A percentile compares a stretch with the other conserved stretches of the same genome.
Evolutionary conservation across 2,888 invertebrate genomes (phyloP).

Genomic region (Nasonovia ribisnigri): DNA sequence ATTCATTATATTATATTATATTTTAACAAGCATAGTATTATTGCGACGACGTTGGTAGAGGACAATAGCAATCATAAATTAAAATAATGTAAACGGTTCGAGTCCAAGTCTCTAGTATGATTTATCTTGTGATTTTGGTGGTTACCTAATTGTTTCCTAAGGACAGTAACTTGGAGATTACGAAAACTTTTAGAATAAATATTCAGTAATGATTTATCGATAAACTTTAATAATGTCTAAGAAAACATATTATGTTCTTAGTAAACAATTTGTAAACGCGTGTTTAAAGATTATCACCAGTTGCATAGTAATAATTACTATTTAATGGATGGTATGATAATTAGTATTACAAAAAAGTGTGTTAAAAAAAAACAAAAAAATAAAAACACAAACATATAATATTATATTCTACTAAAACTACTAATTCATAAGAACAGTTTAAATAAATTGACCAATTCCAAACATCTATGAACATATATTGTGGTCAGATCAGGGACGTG

Average conservation of each 20-base stretch:
- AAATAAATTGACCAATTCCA: no score
- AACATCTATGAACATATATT: no score
- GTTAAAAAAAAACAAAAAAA: background rate
- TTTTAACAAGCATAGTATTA: background rate
- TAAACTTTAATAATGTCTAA: conserved; percentile 23
- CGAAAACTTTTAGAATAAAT: conserved; percentile 41
- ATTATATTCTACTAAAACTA: no score
- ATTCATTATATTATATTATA: background rate
- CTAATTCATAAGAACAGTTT: no score
- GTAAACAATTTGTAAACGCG: background rate
- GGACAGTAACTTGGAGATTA: background rate
- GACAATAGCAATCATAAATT: conserved; percentile 53
- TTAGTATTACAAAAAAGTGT: background rate
- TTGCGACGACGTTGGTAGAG: background rate
- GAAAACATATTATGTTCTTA: background rate
- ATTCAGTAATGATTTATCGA: conserved; percentile 37
- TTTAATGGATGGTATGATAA: background rate
- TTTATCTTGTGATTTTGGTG: conserved; percentile 1
- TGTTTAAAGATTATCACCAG: background rate
- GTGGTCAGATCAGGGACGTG: no score
- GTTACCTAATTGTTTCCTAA: conserved; percentile 51
- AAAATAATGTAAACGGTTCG: conserved; percentile 36
- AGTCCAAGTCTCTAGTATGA: background rate
- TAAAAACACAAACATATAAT: background rate
- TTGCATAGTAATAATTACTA: background rate